These are phyloP conservation scores for Tryphoninae sp. DNA, from an alignment of 2,888 invertebrate genomes.

Conservation along the genomic window DNA sequence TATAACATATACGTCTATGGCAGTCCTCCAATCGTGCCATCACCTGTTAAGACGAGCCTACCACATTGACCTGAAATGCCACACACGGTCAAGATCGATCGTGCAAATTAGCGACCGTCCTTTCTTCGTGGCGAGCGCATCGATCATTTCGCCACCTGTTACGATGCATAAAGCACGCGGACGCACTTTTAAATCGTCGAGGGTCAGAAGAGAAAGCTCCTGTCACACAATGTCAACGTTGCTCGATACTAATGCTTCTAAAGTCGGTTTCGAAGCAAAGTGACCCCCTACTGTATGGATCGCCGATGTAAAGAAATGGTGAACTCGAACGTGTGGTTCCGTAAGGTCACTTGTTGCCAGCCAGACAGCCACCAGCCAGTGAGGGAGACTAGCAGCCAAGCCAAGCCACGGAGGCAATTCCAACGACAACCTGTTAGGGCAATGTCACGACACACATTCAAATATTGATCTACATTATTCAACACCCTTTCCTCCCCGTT, in stretches of 20 bases:
- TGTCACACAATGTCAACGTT: background rate
- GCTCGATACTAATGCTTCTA: conserved; percentile 5
- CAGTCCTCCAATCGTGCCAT: background rate
- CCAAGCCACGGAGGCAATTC: conserved; percentile 32
- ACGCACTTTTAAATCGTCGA: conserved; percentile 28
- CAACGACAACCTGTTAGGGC: conserved; percentile 69
- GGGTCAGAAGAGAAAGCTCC: background rate
- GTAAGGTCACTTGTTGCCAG: conserved; percentile 70
- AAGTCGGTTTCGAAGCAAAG: background rate
- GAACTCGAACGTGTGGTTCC: conserved; percentile 58
- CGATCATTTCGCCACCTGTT: conserved; percentile 23
- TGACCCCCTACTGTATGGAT: conserved; percentile 39
- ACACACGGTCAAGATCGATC: conserved; percentile 21
- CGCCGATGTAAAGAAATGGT: conserved; percentile 55
- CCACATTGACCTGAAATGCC: conserved; percentile 14
- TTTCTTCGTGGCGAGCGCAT: background rate
- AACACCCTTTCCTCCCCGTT: conserved; percentile 38
- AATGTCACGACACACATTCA: conserved; percentile 67
- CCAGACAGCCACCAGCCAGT: conserved; percentile 37
- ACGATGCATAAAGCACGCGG: conserved; percentile 12
- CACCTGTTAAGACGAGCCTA: conserved; percentile 29
- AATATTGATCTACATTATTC: conserved; percentile 67
- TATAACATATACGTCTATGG: background rate
- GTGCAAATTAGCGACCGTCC: background rate
- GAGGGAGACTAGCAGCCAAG: conserved; percentile 15